Conservation (phyloP, 2,888 invertebrate species). For the Brassicogethes aeneus region DNA sequence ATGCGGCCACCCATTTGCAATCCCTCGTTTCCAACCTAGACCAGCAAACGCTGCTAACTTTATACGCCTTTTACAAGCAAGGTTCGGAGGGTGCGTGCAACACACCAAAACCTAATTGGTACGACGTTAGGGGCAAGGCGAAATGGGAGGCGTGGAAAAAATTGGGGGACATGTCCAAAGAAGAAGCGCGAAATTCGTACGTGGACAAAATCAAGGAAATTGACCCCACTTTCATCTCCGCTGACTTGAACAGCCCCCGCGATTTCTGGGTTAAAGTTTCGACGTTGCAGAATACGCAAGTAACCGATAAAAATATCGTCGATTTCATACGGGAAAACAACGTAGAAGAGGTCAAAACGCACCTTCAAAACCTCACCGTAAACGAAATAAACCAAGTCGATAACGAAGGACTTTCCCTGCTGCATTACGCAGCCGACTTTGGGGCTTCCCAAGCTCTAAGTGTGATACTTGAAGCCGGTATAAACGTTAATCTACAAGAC, state of each 20-base stretch:
- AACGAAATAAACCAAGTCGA: slow-evolving; percentile 48
- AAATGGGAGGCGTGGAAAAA: slow-evolving; percentile 91
- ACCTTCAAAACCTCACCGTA: slow-evolving; percentile 28
- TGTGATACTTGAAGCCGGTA: slow-evolving; percentile 52
- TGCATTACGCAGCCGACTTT: slow-evolving; percentile 90
- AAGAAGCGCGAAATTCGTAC: slow-evolving; percentile 67
- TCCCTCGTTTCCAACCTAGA: slow-evolving; percentile 48
- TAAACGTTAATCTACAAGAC: slow-evolving; percentile 59
- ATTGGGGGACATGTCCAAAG: slow-evolving; percentile 55
- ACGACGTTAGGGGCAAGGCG: slow-evolving; percentile 68
- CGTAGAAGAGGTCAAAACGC: slow-evolving; percentile 44
- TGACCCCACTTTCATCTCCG: slow-evolving; percentile 43
- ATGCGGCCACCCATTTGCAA: slow-evolving; percentile 59
- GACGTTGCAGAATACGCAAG: slow-evolving; percentile 41
- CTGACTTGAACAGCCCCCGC: slow-evolving; percentile 9
- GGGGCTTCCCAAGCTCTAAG: slow-evolving; percentile 58
- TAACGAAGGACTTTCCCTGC: slow-evolving; percentile 65
- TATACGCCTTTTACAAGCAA: slow-evolving; percentile 80
- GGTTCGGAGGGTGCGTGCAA: slow-evolving; percentile 70
- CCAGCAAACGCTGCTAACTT: slow-evolving; percentile 54
- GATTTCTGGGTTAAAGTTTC: slow-evolving; percentile 59
- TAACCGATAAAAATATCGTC: slow-evolving; percentile 51
- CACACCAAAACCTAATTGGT: slow-evolving; percentile 62
- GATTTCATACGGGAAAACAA: slow-evolving; percentile 73
- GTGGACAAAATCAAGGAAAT: slow-evolving; percentile 53